A percentile compares a stretch with the other conserved stretches of the same genome.
These are phyloP conservation scores for Philantomba maxwellii DNA, from an alignment of 2,113 vertebrate species.

Conservation along the genomic window DNA sequence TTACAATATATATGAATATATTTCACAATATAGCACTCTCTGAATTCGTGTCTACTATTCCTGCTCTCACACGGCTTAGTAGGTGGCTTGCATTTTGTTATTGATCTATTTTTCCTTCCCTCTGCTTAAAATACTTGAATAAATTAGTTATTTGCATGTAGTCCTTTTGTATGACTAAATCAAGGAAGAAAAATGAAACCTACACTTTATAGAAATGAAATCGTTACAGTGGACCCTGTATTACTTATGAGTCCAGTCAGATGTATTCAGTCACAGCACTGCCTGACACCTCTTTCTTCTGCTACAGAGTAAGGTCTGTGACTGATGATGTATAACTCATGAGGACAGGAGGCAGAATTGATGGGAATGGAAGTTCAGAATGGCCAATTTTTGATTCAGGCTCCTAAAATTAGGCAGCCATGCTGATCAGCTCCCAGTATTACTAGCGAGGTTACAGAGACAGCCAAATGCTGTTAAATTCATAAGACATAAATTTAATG, in stretches of 20 bases:
- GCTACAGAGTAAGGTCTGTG: not conserved
- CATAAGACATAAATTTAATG: not conserved
- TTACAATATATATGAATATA: not conserved
- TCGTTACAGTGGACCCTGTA: not conserved
- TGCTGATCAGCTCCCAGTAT: not conserved
- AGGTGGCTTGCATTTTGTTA: not conserved
- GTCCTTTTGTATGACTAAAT: not conserved
- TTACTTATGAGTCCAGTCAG: not conserved
- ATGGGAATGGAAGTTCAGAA: slow-evolving; percentile 14
- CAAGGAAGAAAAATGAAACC: not conserved
- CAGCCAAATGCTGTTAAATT: not conserved
- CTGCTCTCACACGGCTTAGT: not conserved
- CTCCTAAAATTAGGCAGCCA: slow-evolving; percentile 3
- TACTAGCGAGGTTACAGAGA: not conserved
- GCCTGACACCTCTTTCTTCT: not conserved
- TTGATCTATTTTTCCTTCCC: not conserved
- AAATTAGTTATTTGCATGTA: not conserved
- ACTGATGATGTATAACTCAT: not conserved
- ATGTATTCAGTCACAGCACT: not conserved
- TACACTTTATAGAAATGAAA: not conserved
- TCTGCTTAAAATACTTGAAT: not conserved
- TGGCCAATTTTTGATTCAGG: not conserved
- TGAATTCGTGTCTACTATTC: not conserved
- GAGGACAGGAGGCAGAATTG: not conserved
- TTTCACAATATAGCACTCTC: not conserved